Conservation (phyloP, 1,140 invertebrate species). For the Cherax quadricarinatus region DNA sequence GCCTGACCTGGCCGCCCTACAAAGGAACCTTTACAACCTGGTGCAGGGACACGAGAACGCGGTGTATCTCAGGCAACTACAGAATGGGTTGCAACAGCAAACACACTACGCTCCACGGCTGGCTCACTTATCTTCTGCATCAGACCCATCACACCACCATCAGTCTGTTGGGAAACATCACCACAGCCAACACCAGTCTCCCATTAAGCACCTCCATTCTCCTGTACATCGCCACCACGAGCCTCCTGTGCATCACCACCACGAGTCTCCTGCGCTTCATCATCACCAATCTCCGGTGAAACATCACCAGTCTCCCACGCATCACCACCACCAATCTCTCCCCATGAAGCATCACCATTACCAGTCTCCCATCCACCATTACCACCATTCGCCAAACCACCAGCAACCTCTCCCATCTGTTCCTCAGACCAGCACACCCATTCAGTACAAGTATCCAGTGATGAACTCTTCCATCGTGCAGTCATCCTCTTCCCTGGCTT, state of each 20-base stretch:
- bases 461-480: slow-evolving; percentile 11
- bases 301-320: no score
- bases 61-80: not conserved
- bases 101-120: not conserved
- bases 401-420: not conserved
- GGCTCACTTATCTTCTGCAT: not conserved
- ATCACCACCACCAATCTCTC: not conserved
- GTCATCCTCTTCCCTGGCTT: slow-evolving; percentile 20
- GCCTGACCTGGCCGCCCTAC: slow-evolving; percentile 31
- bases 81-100: not conserved
- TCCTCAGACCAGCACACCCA: not conserved
- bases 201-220: not conserved
- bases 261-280: no score
- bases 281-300: no score
- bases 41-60: slow-evolving; percentile 27
- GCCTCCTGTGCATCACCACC: no score
- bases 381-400: not conserved
- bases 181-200: not conserved
- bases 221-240: no score
- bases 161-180: not conserved
- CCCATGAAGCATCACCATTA: not conserved
- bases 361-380: not conserved
- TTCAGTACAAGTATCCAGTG: slow-evolving; percentile 24
- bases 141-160: not conserved
- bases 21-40: slow-evolving; percentile 45